Evolutionary conservation across 2,888 invertebrate species (phyloP).

Genomic region (Brachypterus glaber): DNA sequence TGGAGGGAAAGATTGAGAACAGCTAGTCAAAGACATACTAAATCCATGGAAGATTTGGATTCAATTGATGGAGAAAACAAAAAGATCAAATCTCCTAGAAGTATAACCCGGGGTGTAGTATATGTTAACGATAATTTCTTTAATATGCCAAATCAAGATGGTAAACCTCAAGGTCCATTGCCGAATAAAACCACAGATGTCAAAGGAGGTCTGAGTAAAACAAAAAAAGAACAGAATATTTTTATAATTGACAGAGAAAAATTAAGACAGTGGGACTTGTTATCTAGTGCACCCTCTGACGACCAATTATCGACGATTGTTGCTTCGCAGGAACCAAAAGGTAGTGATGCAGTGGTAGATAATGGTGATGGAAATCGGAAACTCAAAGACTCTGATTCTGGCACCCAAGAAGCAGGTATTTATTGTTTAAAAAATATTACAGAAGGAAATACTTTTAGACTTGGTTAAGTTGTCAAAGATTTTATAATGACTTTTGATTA

Average conservation of each 20-base stretch:
- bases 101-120: conserved; percentile 59
- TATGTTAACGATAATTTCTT: conserved; percentile 68
- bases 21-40: conserved; percentile 71
- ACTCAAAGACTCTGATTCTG: conserved; percentile 23
- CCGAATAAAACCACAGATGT: conserved; percentile 36
- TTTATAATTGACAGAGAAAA: conserved; percentile 69
- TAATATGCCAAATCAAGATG: conserved; percentile 37
- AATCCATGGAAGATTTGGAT: conserved; percentile 75
- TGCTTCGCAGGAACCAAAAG: conserved; percentile 29
- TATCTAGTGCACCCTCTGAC: conserved; percentile 60
- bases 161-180: conserved; percentile 39
- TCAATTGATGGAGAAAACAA: conserved; percentile 37
- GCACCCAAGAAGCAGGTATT: conserved; percentile 36
- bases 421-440: no score
- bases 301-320: conserved; percentile 27
- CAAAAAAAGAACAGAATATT: no score
- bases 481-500: no score
- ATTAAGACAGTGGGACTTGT: conserved; percentile 77
- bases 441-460: no score
- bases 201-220: conserved; percentile 33
- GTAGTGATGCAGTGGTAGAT: conserved; percentile 33
- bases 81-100: conserved; percentile 31
- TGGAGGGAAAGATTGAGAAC: conserved; percentile 73
- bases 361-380: conserved; percentile 30
- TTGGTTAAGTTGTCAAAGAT: no score